Conservation (phyloP, 2,113 vertebrate species). For the Varanus komodoensis region DNA sequence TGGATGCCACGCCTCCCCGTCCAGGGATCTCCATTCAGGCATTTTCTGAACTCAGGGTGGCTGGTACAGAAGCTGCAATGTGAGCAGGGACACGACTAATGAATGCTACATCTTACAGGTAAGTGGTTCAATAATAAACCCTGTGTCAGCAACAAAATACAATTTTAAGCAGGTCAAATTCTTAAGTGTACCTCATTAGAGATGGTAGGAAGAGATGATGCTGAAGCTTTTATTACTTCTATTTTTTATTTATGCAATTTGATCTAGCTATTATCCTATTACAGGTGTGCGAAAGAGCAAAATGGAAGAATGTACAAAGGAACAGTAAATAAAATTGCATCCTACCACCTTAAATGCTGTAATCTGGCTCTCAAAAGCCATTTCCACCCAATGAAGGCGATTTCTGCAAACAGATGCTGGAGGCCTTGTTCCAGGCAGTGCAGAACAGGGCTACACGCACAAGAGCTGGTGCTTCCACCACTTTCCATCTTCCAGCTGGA, state of each 20-base stretch:
- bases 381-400: background rate
- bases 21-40: background rate
- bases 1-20: background rate
- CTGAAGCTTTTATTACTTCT: too few relatives aligned
- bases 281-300: background rate
- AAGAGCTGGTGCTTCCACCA: background rate
- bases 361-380: background rate
- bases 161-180: background rate
- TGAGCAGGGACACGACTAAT: background rate
- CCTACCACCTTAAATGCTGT: background rate
- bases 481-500: background rate
- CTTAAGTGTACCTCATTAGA: too few relatives aligned
- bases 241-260: too few relatives aligned
- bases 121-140: background rate
- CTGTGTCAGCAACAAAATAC: background rate
- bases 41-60: background rate
- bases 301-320: background rate
- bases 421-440: background rate
- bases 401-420: background rate
- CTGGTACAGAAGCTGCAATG: background rate
- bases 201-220: too few relatives aligned
- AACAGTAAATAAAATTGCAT: background rate
- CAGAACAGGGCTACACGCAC: background rate
- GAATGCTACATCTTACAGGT: background rate
- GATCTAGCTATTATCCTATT: background rate